Conservation (phyloP, 2,113 vertebrate genomes). For the Ciconia stormi region DNA sequence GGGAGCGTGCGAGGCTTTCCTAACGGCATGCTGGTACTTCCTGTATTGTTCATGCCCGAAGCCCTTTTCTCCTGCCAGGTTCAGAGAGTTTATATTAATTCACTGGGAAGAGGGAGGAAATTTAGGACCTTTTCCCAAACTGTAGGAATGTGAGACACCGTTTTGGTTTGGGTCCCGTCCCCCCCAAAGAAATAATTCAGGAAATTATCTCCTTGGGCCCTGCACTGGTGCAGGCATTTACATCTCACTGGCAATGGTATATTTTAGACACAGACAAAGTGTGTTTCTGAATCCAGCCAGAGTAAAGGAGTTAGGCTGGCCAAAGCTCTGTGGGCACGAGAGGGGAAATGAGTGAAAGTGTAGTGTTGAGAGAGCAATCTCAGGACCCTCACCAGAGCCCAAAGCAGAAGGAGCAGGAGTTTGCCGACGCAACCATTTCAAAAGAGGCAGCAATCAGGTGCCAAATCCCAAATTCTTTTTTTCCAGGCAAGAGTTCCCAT, state of each 20-base stretch:
- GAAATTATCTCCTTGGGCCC: not conserved
- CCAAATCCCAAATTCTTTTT: not conserved
- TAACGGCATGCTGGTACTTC: not conserved
- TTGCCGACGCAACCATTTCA: not conserved
- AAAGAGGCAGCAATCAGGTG: not conserved
- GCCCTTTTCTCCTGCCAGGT: not conserved
- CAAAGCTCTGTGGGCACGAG: not conserved
- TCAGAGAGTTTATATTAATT: not conserved
- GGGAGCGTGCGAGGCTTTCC: not conserved
- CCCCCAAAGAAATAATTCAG: not conserved
- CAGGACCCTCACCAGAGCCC: not conserved
- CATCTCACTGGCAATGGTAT: not conserved
- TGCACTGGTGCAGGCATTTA: not conserved
- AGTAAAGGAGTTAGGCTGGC: not conserved
- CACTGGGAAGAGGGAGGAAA: not conserved
- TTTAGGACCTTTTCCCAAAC: not conserved
- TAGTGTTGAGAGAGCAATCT: not conserved
- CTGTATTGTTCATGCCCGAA: not conserved
- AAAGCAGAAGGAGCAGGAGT: not conserved
- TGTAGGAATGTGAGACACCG: not conserved
- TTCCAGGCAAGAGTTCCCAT: not conserved
- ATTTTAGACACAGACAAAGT: not conserved
- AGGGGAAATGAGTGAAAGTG: not conserved
- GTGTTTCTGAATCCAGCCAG: not conserved
- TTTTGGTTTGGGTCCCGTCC: not conserved